Evolutionary conservation across 2,113 vertebrate species (phyloP).

Genomic region (Sinocyclocheilus anshuiensis): DNA sequence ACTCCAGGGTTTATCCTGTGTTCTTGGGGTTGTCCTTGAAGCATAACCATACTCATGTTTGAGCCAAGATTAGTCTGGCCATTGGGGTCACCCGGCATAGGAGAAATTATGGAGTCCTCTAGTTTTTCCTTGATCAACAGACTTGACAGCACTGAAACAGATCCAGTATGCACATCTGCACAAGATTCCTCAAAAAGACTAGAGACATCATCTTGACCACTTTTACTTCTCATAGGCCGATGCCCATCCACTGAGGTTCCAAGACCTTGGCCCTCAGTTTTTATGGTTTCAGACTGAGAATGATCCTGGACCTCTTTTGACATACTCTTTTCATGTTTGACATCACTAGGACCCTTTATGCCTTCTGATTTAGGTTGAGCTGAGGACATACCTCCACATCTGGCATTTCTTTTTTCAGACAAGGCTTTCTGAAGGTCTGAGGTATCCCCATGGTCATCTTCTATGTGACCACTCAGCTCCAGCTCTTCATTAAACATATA

Average conservation of each 20-base stretch:
- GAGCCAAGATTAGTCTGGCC: constrained; percentile 67
- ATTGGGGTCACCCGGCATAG: constrained; percentile 67
- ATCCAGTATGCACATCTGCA: constrained; percentile 70
- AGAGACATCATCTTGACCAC: constrained; percentile 47
- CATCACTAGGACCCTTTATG: constrained; percentile 67
- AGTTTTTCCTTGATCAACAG: constrained; percentile 78
- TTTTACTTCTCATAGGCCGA: constrained; percentile 55
- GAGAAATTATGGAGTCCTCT: constrained; percentile 69
- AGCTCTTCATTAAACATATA: constrained; percentile 95
- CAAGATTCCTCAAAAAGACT: constrained; percentile 59
- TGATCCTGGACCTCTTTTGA: constrained; percentile 55
- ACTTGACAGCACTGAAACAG: constrained; percentile 82
- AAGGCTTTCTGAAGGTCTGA: constrained; percentile 66
- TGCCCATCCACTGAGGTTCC: constrained; percentile 62
- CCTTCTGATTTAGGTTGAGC: constrained; percentile 68
- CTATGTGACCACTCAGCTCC: constrained; percentile 84
- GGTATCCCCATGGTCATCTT: constrained; percentile 76
- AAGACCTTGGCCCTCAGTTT: constrained; percentile 61
- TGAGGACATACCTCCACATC: constrained; percentile 60
- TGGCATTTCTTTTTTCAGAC: constrained; percentile 61
- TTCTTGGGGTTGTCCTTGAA: constrained; percentile 74
- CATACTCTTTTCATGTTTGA: constrained; percentile 66
- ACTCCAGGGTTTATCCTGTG: constrained; percentile 71
- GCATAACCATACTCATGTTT: constrained; percentile 66
- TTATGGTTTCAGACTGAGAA: constrained; percentile 55